These are phyloP conservation scores for Pseudomyrmex gracilis DNA, from an alignment of 1,140 invertebrate genomes.

Conservation along the genomic window DNA sequence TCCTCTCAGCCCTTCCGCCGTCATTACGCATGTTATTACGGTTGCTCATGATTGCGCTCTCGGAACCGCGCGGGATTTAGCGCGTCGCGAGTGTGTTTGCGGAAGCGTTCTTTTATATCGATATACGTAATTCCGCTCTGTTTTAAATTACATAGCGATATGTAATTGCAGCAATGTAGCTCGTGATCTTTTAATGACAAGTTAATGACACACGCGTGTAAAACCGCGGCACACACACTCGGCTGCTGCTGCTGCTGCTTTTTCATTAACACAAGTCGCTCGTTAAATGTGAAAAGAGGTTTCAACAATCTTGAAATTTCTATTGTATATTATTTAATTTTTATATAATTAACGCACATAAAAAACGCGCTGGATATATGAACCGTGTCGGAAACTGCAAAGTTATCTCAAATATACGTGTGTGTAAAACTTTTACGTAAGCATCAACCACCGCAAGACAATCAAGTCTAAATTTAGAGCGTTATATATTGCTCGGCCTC, in stretches of 20 bases:
- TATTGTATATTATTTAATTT: not conserved
- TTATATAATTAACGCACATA: not conserved
- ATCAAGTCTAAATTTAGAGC: conserved; percentile 51
- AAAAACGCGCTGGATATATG: not conserved
- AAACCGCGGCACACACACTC: no score
- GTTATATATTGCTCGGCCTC: conserved; percentile 16
- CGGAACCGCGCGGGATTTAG: conserved; percentile 24
- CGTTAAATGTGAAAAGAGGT: no score
- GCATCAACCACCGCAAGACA: conserved; percentile 16
- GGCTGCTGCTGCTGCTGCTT: not conserved
- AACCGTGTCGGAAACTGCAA: not conserved
- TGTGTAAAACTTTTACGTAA: not conserved
- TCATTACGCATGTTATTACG: conserved; percentile 47
- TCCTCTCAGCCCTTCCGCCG: conserved; percentile 41
- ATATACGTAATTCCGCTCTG: not conserved
- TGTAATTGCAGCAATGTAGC: not conserved
- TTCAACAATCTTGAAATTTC: no score
- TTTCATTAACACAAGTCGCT: not conserved
- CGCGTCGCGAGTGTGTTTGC: conserved; percentile 17
- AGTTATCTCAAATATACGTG: not conserved
- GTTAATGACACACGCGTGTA: not conserved
- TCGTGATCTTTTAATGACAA: not conserved
- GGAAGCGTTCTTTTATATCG: conserved; percentile 28
- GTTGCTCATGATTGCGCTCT: conserved; percentile 31
- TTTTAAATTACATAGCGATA: not conserved